A percentile compares a stretch with the other conserved stretches of the same genome.
Conservation (phyloP, 2,113 vertebrate genomes). For the Pavo muticus region DNA sequence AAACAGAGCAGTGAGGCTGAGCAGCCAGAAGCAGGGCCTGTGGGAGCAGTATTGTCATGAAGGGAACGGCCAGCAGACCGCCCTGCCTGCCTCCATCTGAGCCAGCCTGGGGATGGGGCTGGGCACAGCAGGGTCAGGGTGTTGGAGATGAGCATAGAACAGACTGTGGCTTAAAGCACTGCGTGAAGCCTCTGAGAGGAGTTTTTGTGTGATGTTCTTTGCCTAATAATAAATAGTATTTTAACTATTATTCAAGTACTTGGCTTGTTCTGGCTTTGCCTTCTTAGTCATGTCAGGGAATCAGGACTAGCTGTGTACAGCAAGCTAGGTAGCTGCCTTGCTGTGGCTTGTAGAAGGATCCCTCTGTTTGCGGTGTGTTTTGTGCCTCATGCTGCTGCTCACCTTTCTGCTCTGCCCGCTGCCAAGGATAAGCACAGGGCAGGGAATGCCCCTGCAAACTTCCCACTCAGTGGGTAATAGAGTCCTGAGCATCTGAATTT, state of each 20-base stretch:
- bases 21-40: neutral
- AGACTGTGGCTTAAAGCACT: neutral
- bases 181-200: neutral
- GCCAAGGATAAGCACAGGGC: accelerated
- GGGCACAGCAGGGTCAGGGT: neutral
- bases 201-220: neutral
- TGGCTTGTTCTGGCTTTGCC: neutral
- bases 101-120: neutral
- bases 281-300: accelerated
- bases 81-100: no score
- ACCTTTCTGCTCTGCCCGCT: neutral
- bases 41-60: neutral
- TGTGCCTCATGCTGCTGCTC: neutral
- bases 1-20: neutral
- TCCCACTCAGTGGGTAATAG: neutral
- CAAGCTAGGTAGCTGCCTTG: neutral
- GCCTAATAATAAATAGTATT: neutral
- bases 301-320: neutral
- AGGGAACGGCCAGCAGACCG: neutral
- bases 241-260: neutral
- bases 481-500: neutral
- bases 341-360: neutral
- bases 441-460: neutral
- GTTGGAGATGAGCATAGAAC: neutral
- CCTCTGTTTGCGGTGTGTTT: neutral